These are phyloP conservation scores for Pagetopsis macropterus DNA, from an alignment of 2,797 vertebrate species.

Conservation along the genomic window DNA sequence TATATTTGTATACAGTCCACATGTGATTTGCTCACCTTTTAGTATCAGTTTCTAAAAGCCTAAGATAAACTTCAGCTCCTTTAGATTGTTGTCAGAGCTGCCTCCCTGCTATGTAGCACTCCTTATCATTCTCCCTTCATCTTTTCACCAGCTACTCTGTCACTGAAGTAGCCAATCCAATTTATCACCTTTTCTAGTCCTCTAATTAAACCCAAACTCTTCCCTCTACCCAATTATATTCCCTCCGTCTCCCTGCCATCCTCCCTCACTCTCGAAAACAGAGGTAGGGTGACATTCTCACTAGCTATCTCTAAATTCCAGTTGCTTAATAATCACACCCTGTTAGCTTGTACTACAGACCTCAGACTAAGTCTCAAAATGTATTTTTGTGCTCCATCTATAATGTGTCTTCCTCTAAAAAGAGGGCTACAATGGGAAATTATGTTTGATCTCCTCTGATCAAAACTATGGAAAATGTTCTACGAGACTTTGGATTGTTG, in stretches of 20 bases:
- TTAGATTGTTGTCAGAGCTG: conserved; percentile 19
- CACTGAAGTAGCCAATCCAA: conserved; percentile 36
- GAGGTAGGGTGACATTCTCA: conserved; percentile 61
- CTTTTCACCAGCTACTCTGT: conserved; percentile 23
- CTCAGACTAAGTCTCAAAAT: conserved; percentile 40
- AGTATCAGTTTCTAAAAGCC: conserved; percentile 44
- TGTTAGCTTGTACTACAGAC: conserved; percentile 47
- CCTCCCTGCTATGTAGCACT: conserved; percentile 17
- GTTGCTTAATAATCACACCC: conserved; percentile 55
- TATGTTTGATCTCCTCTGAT: conserved; percentile 17
- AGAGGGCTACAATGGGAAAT: conserved; percentile 4
- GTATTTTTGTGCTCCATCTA: conserved; percentile 14
- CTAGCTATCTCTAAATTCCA: conserved; percentile 61
- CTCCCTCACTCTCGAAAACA: conserved; percentile 30
- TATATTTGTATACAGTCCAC: conserved; percentile 44
- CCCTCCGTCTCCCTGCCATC: not conserved
- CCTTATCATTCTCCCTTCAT: conserved; percentile 33
- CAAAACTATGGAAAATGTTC: conserved; percentile 29
- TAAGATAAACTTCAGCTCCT: conserved; percentile 34
- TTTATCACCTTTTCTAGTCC: conserved; percentile 29
- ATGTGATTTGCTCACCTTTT: conserved; percentile 46
- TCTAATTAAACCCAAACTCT: conserved; percentile 41
- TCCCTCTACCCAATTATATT: not conserved
- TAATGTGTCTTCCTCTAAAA: conserved; percentile 25
- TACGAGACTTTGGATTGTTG: conserved; percentile 24